Conservation (phyloP, 2,888 invertebrate species). For the Folsomia candida region DNA sequence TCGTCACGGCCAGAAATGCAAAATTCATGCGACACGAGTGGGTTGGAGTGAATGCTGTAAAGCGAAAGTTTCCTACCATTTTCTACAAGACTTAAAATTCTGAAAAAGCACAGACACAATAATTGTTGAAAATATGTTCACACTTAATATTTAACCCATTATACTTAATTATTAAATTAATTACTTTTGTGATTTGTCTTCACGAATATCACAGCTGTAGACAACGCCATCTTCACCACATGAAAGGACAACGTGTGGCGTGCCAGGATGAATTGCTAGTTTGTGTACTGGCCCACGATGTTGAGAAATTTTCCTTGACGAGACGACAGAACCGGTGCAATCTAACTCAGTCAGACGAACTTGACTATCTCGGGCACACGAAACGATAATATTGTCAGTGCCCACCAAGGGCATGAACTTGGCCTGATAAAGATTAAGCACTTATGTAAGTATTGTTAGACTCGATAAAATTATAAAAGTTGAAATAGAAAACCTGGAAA, state of each 20-base stretch:
- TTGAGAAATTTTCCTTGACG: conserved; percentile 65
- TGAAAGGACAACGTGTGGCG: conserved; percentile 72
- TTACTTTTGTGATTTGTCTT: conserved; percentile 61
- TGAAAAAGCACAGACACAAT: conserved; percentile 48
- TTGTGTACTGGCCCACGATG: conserved; percentile 81
- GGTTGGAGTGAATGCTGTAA: conserved; percentile 84
- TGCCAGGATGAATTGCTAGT: conserved; percentile 70
- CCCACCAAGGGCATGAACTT: conserved; percentile 80
- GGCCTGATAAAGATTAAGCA: conserved; percentile 59
- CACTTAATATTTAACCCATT: not conserved
- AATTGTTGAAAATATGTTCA: conserved; percentile 6
- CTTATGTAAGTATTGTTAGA: too few relatives aligned
- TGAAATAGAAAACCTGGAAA: conserved; percentile 78
- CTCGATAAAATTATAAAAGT: too few relatives aligned
- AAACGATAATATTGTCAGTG: conserved; percentile 74
- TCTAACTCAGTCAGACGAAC: conserved; percentile 64
- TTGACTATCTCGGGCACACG: conserved; percentile 86
- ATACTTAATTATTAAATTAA: conserved; percentile 6
- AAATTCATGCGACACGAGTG: conserved; percentile 71
- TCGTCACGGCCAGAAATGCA: conserved; percentile 80
- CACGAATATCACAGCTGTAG: conserved; percentile 76
- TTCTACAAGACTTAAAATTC: conserved; percentile 56
- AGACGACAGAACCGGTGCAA: conserved; percentile 57
- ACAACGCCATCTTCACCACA: conserved; percentile 86
- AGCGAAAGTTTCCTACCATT: conserved; percentile 68